phyloP scores from a whole-genome alignment of 2,888 invertebrate genomes.

The Trichopoda pennipes region DNA sequence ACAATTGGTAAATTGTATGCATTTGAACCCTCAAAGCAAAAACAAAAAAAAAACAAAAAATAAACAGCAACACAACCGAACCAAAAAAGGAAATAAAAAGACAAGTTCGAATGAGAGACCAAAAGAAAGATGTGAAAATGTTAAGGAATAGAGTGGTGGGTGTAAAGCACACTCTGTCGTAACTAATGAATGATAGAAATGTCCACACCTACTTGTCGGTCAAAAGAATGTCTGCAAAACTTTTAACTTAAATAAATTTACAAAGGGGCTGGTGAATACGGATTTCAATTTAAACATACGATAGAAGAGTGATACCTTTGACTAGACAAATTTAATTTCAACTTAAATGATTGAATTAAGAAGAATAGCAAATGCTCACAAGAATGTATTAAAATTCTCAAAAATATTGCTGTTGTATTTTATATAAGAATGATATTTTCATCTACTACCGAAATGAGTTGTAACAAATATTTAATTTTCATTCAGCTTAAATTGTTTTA shows the following conservation, averaged over 20 bases:
- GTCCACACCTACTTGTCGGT: constrained; percentile 79
- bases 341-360: constrained; percentile 1
- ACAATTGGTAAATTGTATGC: constrained; percentile 78
- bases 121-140: constrained; percentile 24
- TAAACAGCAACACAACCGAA: constrained; percentile 4
- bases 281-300: constrained; percentile 21
- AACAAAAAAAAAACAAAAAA: constrained; percentile 28
- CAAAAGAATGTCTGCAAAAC: constrained; percentile 71
- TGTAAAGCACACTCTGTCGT: constrained; percentile 76
- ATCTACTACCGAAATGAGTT: too few relatives aligned
- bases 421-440: too few relatives aligned
- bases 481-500: too few relatives aligned
- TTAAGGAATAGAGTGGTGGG: constrained; percentile 71
- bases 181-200: constrained; percentile 78
- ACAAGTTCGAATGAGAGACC: constrained; percentile 35
- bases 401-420: background rate
- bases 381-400: background rate
- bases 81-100: constrained; percentile 19
- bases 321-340: background rate
- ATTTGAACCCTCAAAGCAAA: constrained; percentile 67
- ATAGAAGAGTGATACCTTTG: constrained; percentile 20
- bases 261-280: constrained; percentile 30
- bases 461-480: too few relatives aligned
- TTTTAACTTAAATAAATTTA: constrained; percentile 35
- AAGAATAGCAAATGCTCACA: background rate